phyloP scores from a whole-genome alignment of 2,797 vertebrate species.

The Carcharodon carcharias region DNA sequence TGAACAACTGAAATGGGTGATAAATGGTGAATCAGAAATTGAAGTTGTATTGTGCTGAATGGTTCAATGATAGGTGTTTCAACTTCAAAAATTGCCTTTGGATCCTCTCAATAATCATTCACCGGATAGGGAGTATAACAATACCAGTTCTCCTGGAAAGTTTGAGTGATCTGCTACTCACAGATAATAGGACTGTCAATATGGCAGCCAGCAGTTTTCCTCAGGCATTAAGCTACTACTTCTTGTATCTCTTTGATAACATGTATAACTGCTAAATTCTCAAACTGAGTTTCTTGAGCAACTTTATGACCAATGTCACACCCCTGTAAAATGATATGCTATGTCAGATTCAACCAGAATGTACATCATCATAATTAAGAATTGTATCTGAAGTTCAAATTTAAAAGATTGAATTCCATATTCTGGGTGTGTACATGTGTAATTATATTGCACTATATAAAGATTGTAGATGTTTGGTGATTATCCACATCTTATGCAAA shows the following conservation, averaged over 20 bases:
- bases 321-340: not conserved
- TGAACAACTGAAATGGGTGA: not conserved
- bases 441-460: not conserved
- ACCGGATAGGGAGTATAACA: not conserved
- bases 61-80: slow-evolving; percentile 18
- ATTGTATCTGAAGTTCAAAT: not conserved
- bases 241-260: slow-evolving; percentile 15
- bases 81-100: slow-evolving; percentile 24
- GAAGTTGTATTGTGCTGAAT: slow-evolving; percentile 2
- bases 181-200: slow-evolving; percentile 21
- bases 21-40: not conserved
- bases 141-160: slow-evolving; percentile 27
- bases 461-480: not conserved
- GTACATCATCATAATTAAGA: not conserved
- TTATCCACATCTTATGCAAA: not conserved
- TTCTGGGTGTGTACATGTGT: not conserved
- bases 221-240: slow-evolving; percentile 15
- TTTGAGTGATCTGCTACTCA: slow-evolving; percentile 29
- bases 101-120: slow-evolving; percentile 28
- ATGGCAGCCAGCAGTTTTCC: slow-evolving; percentile 27
- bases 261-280: not conserved
- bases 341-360: not conserved
- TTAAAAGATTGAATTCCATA: not conserved
- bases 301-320: slow-evolving; percentile 13
- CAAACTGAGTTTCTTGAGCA: not conserved